Evolutionary conservation across 2,797 vertebrate species (phyloP).

Genomic region (Epinephelus coioides): DNA sequence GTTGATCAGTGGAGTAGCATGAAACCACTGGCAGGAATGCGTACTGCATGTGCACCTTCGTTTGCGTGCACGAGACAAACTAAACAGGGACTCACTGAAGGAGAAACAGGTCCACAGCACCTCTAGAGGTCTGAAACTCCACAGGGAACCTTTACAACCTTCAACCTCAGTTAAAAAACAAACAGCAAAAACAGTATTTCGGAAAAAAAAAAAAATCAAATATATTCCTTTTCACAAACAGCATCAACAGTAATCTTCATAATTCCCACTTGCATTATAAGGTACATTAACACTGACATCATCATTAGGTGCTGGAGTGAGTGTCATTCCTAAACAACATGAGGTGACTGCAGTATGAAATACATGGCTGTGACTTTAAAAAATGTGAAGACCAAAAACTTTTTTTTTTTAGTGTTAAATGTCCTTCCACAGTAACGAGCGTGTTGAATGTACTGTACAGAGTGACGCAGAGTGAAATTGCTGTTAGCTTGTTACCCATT

Average conservation of each 20-base stretch:
- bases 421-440: slow-evolving; percentile 21
- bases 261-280: slow-evolving; percentile 43
- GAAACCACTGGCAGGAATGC: not conserved
- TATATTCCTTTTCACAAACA: slow-evolving; percentile 55
- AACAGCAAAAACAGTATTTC: slow-evolving; percentile 29
- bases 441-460: slow-evolving; percentile 40
- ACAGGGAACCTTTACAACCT: slow-evolving; percentile 27
- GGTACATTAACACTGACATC: slow-evolving; percentile 73
- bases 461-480: slow-evolving; percentile 40
- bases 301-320: slow-evolving; percentile 62
- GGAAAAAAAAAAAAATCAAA: slow-evolving; percentile 19
- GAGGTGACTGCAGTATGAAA: slow-evolving; percentile 39
- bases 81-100: not conserved
- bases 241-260: slow-evolving; percentile 42
- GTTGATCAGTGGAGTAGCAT: not conserved
- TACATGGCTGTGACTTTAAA: slow-evolving; percentile 17
- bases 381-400: not conserved
- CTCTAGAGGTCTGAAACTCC: not conserved
- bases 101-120: not conserved
- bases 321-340: slow-evolving; percentile 43
- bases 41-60: not conserved
- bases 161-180: slow-evolving; percentile 39
- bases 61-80: not conserved
- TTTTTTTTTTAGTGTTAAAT: slow-evolving; percentile 17
- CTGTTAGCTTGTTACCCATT: slow-evolving; percentile 43